Evolutionary conservation across 2,888 invertebrate species (phyloP).

Genomic region (Hanleya hanleyi): DNA sequence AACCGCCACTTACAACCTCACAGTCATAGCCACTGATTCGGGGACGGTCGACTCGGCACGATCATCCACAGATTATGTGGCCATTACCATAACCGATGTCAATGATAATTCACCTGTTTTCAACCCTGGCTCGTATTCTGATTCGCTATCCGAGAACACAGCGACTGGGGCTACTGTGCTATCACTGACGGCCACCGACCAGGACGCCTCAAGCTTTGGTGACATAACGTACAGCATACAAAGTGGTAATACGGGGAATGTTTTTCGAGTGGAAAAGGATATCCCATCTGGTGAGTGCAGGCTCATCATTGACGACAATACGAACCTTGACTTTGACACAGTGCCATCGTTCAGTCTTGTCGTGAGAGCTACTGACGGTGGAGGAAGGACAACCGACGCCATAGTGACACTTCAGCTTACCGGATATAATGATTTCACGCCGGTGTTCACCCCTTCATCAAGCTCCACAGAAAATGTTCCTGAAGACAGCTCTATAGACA

Average conservation of each 20-base stretch:
- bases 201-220: conserved; percentile 40
- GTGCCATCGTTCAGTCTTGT: conserved; percentile 4
- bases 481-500: conserved; percentile 40
- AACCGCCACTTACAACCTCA: conserved; percentile 36
- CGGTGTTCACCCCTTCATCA: conserved; percentile 37
- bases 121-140: conserved; percentile 47
- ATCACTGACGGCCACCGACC: conserved; percentile 51
- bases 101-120: conserved; percentile 63
- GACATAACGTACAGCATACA: conserved; percentile 49
- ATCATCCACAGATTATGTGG: conserved; percentile 47
- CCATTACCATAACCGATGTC: conserved; percentile 52
- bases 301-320: conserved; percentile 24
- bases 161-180: conserved; percentile 34
- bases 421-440: conserved; percentile 47
- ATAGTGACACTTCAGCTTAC: conserved; percentile 41
- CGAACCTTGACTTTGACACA: conserved; percentile 14
- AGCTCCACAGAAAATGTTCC: conserved; percentile 38
- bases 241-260: conserved; percentile 46
- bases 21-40: conserved; percentile 42
- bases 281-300: conserved; percentile 19
- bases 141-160: conserved; percentile 45
- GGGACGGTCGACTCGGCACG: conserved; percentile 27
- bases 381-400: conserved; percentile 25
- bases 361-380: conserved; percentile 22
- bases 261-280: neutral